Percentiles rank a stretch among this genome's conserved stretches.
Conservation (phyloP, 2,888 invertebrate genomes). For the Trichopoda pennipes region DNA sequence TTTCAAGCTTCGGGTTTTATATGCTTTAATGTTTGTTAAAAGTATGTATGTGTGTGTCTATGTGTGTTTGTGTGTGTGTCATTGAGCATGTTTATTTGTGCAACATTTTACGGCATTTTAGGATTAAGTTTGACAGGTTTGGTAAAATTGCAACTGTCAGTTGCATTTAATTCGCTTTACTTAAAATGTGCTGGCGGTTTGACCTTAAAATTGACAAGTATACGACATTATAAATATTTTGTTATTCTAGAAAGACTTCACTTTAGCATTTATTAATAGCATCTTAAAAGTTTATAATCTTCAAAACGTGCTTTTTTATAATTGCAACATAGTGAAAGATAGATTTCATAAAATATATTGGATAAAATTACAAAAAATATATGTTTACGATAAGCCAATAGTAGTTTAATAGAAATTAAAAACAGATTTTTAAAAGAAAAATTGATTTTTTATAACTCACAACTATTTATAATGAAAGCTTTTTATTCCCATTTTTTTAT, state of each 20-base stretch:
- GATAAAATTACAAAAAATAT: neutral
- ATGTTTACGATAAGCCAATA: neutral
- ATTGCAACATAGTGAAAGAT: conserved; percentile 31
- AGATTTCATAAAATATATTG: conserved; percentile 6
- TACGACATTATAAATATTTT: conserved; percentile 51
- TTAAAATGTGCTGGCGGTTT: conserved; percentile 66
- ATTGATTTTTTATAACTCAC: too few species aligned
- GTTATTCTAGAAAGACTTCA: conserved; percentile 33
- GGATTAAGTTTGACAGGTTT: conserved; percentile 77
- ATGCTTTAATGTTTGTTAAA: too few species aligned
- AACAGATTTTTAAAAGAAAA: neutral
- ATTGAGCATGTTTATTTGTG: conserved; percentile 45
- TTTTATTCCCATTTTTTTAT: too few species aligned
- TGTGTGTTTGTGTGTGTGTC: neutral
- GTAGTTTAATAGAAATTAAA: conserved; percentile 1
- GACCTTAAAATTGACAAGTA: conserved; percentile 68
- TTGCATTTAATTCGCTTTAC: conserved; percentile 77
- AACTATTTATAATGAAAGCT: too few species aligned
- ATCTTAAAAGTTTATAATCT: conserved; percentile 32
- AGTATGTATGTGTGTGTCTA: conserved; percentile 21
- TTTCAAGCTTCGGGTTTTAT: neutral
- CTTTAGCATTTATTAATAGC: conserved; percentile 47
- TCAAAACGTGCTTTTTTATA: conserved; percentile 34
- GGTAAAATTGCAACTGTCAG: conserved; percentile 79
- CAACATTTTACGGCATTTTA: conserved; percentile 73